These are phyloP conservation scores for Belgica antarctica DNA, from an alignment of 2,888 invertebrate genomes.

Conservation along the genomic window DNA sequence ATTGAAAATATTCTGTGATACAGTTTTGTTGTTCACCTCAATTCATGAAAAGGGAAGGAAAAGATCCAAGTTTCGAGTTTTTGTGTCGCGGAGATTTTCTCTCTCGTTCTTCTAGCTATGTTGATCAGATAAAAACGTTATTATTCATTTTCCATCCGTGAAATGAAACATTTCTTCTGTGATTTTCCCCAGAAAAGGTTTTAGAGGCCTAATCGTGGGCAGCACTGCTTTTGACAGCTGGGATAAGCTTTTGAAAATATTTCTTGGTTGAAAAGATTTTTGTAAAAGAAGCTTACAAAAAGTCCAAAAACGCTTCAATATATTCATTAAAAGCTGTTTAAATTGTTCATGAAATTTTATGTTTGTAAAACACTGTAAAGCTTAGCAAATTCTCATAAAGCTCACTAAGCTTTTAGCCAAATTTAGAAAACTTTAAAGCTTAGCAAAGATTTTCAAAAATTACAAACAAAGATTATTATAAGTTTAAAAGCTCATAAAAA, in stretches of 20 bases:
- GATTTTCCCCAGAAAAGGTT: too few species aligned
- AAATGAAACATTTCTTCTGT: neutral
- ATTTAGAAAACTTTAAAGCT: too few species aligned
- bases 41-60: neutral
- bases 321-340: too few species aligned
- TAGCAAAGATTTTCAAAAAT: too few species aligned
- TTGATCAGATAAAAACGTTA: constrained; percentile 37
- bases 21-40: constrained; percentile 1
- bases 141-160: constrained; percentile 29
- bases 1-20: constrained; percentile 1
- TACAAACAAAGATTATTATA: too few species aligned
- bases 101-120: neutral
- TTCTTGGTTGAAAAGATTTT: too few species aligned
- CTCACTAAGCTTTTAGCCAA: too few species aligned
- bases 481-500: neutral
- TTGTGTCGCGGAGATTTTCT: too few species aligned
- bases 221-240: neutral
- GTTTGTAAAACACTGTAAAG: too few species aligned
- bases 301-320: neutral
- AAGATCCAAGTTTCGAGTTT: neutral
- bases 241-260: neutral
- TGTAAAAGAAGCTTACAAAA: neutral
- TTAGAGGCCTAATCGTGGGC: too few species aligned
- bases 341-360: too few species aligned
- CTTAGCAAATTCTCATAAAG: too few species aligned